Evolutionary conservation across 2,888 invertebrate species (phyloP).

Genomic region (Apeira syringaria): DNA sequence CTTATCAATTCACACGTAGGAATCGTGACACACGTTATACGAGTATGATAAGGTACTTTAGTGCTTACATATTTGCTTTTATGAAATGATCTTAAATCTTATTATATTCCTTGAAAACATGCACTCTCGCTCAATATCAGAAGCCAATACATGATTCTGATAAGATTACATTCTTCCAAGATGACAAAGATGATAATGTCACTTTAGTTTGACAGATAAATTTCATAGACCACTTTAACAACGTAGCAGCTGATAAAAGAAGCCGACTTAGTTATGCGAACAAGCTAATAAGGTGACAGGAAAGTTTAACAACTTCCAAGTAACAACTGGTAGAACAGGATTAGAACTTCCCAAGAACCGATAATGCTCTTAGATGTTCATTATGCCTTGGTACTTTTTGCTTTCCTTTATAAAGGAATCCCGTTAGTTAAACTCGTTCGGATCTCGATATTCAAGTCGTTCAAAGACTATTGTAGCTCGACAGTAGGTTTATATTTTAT

Average conservation of each 20-base stretch:
- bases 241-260: neutral
- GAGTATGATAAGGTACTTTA: too few relatives aligned
- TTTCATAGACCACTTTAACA: constrained; percentile 7
- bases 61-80: too few relatives aligned
- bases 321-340: constrained; percentile 2
- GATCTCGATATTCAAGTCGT: too few relatives aligned
- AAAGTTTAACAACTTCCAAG: neutral
- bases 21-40: too few relatives aligned
- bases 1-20: too few relatives aligned
- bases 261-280: too few relatives aligned
- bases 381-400: constrained; percentile 11
- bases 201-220: constrained; percentile 15
- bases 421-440: constrained; percentile 6
- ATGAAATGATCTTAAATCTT: too few relatives aligned
- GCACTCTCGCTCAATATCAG: too few relatives aligned
- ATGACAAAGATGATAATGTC: constrained; percentile 15
- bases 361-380: constrained; percentile 9
- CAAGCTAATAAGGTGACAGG: neutral
- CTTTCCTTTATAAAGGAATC: neutral
- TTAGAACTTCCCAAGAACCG: constrained; percentile 9
- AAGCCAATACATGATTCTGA: constrained; percentile 16
- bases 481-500: too few relatives aligned
- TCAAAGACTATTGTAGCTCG: too few relatives aligned
- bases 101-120: too few relatives aligned
- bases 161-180: constrained; percentile 25